Evolutionary conservation across 2,888 invertebrate species (phyloP), one percentile per base, ranked within the genome.

Genomic region (Elmis aenea): DNA sequence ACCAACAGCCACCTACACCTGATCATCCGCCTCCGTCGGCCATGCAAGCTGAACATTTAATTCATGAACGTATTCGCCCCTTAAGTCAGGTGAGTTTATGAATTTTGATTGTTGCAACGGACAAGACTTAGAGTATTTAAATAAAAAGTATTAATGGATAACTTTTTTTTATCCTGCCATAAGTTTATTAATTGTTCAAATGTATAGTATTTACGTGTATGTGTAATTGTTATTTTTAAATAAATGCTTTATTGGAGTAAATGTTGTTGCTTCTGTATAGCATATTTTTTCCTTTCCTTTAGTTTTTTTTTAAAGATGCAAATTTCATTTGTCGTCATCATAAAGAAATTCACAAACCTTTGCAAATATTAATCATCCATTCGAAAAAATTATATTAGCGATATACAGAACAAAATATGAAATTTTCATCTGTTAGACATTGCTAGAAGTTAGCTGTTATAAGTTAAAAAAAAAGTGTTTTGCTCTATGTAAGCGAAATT

Each of bases 1-100:
- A 92, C 58, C 78, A 81, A 32, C 92, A 93, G 67, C 92, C 93
- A 6, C 90, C 93, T 5, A 94, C 93, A 6, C 93, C 93, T 0
- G 92, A 93, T 54, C 92, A 92, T 69, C 92, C 93, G 2, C 93
- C 94, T 1, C 94, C 94, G 0, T 84, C 90, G 5, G 90, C 93
- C 2, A 76, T 79, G 56, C 89, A 91, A 53, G 93, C 94, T 0
- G 87, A 90, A 68, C 81, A 80, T 66, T 83, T 85, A 57, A 94
- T 94, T 56, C 86, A 90, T 61, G 87, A 90, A 62, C 79, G 88
- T 68, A 92, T 94, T 58, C 77, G 89, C 58, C 91, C 91, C 11
- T 69, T 90, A 38, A 89, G 88, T 71, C 88, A 90, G 84, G 92
- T 92, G 72, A 81, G 81, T 76, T 70, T 69, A 42, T 58, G 48